Conservation (phyloP, 2,797 vertebrate genomes). For the Odontamblyopus lacepedii region DNA sequence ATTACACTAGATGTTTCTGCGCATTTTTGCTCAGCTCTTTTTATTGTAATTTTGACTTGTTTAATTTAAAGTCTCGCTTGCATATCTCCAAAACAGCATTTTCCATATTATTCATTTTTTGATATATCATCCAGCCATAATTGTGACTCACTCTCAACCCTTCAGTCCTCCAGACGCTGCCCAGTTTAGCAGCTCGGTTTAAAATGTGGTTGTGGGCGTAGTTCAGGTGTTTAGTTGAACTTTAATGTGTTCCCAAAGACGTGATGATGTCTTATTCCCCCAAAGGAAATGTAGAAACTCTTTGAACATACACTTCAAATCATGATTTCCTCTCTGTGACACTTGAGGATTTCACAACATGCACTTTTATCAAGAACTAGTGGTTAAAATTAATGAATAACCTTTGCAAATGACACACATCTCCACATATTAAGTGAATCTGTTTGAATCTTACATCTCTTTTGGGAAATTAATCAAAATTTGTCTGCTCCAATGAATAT, state of each 20-base stretch:
- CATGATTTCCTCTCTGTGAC: conserved; percentile 40
- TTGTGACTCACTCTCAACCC: too few species aligned
- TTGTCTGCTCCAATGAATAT: conserved; percentile 3
- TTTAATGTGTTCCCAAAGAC: conserved; percentile 57
- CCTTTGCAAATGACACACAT: conserved; percentile 44
- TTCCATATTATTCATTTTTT: too few species aligned
- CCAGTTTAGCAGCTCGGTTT: too few species aligned
- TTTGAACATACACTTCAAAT: conserved; percentile 56
- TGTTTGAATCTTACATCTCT: conserved; percentile 20
- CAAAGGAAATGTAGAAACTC: conserved; percentile 53
- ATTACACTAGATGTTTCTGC: too few species aligned
- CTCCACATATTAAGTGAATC: conserved; percentile 27
- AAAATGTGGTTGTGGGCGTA: too few species aligned
- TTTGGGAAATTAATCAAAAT: conserved; percentile 28
- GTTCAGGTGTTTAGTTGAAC: not conserved
- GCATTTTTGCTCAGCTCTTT: too few species aligned
- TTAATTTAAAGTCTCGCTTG: too few species aligned
- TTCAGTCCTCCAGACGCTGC: too few species aligned
- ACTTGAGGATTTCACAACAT: conserved; percentile 32
- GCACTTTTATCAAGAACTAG: conserved; percentile 36
- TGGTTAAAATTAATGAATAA: conserved; percentile 43
- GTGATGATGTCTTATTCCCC: conserved; percentile 35
- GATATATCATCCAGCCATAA: too few species aligned
- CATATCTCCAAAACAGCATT: too few species aligned
- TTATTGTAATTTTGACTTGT: too few species aligned